Conservation (phyloP, 2,888 invertebrate species). For the Torymus tubicola region DNA sequence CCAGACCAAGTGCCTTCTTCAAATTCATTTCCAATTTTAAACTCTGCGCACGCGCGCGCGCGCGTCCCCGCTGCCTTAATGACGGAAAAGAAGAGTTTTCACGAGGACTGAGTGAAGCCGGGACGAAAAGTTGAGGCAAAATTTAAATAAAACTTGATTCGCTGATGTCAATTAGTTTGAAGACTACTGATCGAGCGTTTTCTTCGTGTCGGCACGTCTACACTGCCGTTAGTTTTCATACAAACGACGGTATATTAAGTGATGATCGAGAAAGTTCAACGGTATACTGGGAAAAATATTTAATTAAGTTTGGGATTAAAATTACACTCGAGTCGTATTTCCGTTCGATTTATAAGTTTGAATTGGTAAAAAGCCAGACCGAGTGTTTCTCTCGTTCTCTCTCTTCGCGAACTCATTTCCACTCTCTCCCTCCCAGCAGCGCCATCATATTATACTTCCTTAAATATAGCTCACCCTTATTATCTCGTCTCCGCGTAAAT, state of each 20-base stretch:
- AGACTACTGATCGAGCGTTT: not conserved
- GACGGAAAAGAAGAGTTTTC: slow-evolving; percentile 1
- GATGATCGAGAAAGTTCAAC: no score
- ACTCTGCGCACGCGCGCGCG: not conserved
- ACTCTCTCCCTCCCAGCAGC: no score
- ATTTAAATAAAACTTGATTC: no score
- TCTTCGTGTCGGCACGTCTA: not conserved
- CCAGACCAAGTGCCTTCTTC: slow-evolving; percentile 42
- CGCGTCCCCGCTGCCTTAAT: slow-evolving; percentile 13
- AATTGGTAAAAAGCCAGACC: slow-evolving; percentile 5
- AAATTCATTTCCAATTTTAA: slow-evolving; percentile 39
- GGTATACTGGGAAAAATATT: no score
- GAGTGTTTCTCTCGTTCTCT: not conserved
- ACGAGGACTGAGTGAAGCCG: not conserved
- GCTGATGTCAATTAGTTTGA: not conserved
- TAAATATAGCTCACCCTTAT: no score
- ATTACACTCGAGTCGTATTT: not conserved
- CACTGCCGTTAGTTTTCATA: no score
- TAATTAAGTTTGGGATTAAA: no score
- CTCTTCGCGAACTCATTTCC: no score
- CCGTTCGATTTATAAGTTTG: not conserved
- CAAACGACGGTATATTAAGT: no score
- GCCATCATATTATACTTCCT: no score
- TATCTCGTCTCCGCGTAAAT: no score
- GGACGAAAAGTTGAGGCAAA: not conserved